Evolutionary conservation across 2,888 invertebrate species (phyloP), one percentile per base, ranked within the genome.

Genomic region (Agrochola lota): DNA sequence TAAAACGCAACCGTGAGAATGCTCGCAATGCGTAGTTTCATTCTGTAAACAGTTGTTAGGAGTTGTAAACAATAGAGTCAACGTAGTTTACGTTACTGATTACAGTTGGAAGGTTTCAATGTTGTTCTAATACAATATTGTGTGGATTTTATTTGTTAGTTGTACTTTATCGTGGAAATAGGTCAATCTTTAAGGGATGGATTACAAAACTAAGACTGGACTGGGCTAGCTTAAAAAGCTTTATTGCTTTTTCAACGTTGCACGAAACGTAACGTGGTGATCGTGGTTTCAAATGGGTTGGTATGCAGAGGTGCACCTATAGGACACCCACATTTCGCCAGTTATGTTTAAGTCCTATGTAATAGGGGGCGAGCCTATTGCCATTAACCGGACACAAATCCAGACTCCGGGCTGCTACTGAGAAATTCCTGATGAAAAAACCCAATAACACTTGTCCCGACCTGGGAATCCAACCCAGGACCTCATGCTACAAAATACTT

Each of bases 1-100:
- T 88, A 87, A 85, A 85, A 84, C 73, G 49, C 52, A 82, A 81
- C 82, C 80, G 84, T 87, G 84, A 71, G 85, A 88, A 87, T 80
- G 78, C 64, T 60, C 20, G 63, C 75, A 76, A 73, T 68, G 72
- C 68, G 60, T 66, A 77, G 66, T 73, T 74, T 76, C 63, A 82
- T 86, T 79, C 72, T 64, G 70, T 78, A 73, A 73, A 60, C 60
- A 57, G 63, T 60, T 71, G 59, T 67, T 60, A 67, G 26, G 26
- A 66, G 46, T 83, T 78, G 81, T 82, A 71, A 81, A 71, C 73
- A 71, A 68, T 70, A 71, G 30, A 55, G 55, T 12, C 35, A 23
- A 68, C 68, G n/a, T 55, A 70, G 68, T 82, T 74, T 71, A 62
- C 64, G 55, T 74, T 68, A 52, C 49, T 68, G 57, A 78, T 78